Evolutionary conservation across 2,888 invertebrate species (phyloP).

Genomic region (Amphipoea oculea): DNA sequence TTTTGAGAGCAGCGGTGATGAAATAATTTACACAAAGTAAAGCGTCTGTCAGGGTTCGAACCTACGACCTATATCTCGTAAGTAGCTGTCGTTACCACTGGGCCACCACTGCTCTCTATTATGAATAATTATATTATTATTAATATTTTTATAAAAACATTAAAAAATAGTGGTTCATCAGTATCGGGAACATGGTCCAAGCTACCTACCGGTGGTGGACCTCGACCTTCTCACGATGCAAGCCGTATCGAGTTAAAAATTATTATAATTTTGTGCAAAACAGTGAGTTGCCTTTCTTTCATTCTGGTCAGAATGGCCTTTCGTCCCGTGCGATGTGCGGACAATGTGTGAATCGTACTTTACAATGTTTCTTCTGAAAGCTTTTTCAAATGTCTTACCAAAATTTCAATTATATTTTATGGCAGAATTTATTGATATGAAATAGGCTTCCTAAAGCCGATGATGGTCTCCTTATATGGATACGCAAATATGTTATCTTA

Average conservation of each 20-base stretch:
- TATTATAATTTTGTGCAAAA: neutral
- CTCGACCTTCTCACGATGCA: neutral
- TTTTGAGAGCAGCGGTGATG: too few species aligned
- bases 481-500: conserved; percentile 1
- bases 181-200: neutral
- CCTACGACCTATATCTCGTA: too few species aligned
- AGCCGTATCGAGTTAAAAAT: neutral
- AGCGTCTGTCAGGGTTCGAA: too few species aligned
- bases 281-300: neutral
- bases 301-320: neutral
- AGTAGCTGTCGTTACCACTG: too few species aligned
- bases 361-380: neutral
- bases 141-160: neutral
- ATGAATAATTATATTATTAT: neutral
- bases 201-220: neutral
- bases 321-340: neutral
- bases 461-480: neutral
- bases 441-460: neutral
- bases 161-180: neutral
- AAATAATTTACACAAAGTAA: too few species aligned
- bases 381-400: neutral
- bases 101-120: neutral
- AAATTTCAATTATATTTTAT: neutral
- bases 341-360: conserved; percentile 18
- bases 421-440: neutral